These are phyloP conservation scores for Tachina fera DNA, from an alignment of 2,888 invertebrate species.

Conservation along the genomic window DNA sequence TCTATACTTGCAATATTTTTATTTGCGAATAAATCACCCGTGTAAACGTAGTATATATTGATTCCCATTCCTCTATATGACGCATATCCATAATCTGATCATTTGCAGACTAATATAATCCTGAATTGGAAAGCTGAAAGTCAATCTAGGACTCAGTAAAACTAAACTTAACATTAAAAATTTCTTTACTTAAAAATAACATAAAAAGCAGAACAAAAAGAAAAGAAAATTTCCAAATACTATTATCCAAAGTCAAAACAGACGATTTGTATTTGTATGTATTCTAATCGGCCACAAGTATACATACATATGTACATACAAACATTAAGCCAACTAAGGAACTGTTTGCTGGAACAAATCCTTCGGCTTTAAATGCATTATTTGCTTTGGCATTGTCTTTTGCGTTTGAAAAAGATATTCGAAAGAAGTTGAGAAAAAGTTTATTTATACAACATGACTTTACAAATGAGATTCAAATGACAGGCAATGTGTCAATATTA, in stretches of 20 bases:
- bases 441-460: slow-evolving; percentile 81
- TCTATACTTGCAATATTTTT: no score
- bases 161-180: slow-evolving; percentile 70
- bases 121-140: slow-evolving; percentile 78
- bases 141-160: slow-evolving; percentile 73
- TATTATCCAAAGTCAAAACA: slow-evolving; percentile 78
- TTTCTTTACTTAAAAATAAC: background rate
- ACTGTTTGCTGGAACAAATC: slow-evolving; percentile 49
- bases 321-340: slow-evolving; percentile 10
- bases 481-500: slow-evolving; percentile 78
- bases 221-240: slow-evolving; percentile 55
- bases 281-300: slow-evolving; percentile 17
- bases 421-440: slow-evolving; percentile 66
- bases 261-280: slow-evolving; percentile 72
- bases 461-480: slow-evolving; percentile 79
- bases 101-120: no score
- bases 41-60: no score
- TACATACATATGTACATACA: background rate
- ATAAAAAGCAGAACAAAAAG: slow-evolving; percentile 26
- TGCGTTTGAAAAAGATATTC: background rate
- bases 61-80: no score
- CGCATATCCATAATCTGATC: no score
- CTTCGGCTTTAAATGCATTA: slow-evolving; percentile 6
- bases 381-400: slow-evolving; percentile 1
- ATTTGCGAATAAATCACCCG: no score